Evolutionary conservation across 2,113 vertebrate genomes (phyloP), one percentile per base, ranked within the genome.

Genomic region (Alosa alosa): DNA sequence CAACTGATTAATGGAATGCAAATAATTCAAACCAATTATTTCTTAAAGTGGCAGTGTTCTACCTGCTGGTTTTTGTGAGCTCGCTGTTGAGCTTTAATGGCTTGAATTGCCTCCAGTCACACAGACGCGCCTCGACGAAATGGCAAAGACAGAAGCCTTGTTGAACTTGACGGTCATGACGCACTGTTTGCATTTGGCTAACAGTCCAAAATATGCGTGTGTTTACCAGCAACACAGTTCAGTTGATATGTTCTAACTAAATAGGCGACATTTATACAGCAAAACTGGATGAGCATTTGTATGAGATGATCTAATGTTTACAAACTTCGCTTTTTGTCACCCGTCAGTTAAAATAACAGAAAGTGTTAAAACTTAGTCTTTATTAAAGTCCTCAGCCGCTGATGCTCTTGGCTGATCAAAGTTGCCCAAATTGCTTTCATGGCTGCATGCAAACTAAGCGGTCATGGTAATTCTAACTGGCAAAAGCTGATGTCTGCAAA

Each of bases 21-120:
- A 88, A 86, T 89, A 86, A 90, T 88, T 82, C 86, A 86, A 87
- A 84, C 72, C 88, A 90, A 88, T 89, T 86, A 83, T 87, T 87
- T 88, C 87, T 87, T 90, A 90, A 90, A 90, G 88, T 46, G 83
- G 57, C 85, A 88, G 88, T 84, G 47, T 83, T 68, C 85, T 68
- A 85, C 81, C 86, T 86, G 84, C 84, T 82, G 84, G 84, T 81
- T 87, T 82, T 45, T 86, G 85, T 84, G 50, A 83, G 75, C 10
- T 45, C 8, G 36, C 81, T 88, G 49, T 81, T 52, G 46, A 36
- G 72, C 31, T 78, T 39, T 78, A 78, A 78, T 78, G 72, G 72
- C 72, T 78, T 36, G 72, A 36, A 39, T 78, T 78, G 72, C 72
- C 72, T 78, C 25, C 72, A 78, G 72, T 78, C 72, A 78, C 72